Base-by-base conservation (phyloP, 2,888 invertebrate species). In the Eumacrocentrus americanus region DNA sequence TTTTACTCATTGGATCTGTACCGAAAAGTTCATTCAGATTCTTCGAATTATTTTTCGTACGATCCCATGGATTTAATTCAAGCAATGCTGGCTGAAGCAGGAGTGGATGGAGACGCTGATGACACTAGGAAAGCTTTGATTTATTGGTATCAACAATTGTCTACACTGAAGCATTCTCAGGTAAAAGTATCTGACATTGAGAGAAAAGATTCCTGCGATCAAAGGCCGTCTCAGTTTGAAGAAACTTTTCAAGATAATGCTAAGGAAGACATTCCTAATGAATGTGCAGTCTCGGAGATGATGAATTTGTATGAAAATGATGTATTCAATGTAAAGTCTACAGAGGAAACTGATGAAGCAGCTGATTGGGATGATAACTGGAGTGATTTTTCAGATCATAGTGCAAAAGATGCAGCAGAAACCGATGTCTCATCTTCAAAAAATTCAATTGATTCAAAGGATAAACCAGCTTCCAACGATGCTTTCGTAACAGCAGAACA, bases 351-450 rank as follows among this genome's bases (percentile, higher is more conserved):
- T 14, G 63, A 38, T 25, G 54, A 54, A 37, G 25, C 12, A n/a
- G 40, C 23, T 35, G 64, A 71, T 52, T 76, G 71, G 77, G 72
- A 68, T 29, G 73, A 77, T 14, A 72, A 73, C 29, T 78, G 78
- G 78, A 75, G 68, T 3, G 73, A 77, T 64, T 73, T 77, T 64
- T 71, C 73, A n/a, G 73, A 75, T 38, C 67, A 67, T 22, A 62
- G 66, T 47, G 52, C 65, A 4, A 61, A 65, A 44, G 67, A 68
- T 47, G 61, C 61, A 12, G 40, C 50, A 7, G 54, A 48, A 0
- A 63, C 61, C 37, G 64, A 66, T 58, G 50, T 66, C 12, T 58
- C 59, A 2, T 64, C 56, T 29, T 16, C 56, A n/a, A 46, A 57
- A 40, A 53, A 69, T 38, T 37, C 44, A 55, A 12, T 54, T 12